Evolutionary conservation across 2,113 vertebrate species (phyloP).

Genomic region (Trochalopteron elliotii): DNA sequence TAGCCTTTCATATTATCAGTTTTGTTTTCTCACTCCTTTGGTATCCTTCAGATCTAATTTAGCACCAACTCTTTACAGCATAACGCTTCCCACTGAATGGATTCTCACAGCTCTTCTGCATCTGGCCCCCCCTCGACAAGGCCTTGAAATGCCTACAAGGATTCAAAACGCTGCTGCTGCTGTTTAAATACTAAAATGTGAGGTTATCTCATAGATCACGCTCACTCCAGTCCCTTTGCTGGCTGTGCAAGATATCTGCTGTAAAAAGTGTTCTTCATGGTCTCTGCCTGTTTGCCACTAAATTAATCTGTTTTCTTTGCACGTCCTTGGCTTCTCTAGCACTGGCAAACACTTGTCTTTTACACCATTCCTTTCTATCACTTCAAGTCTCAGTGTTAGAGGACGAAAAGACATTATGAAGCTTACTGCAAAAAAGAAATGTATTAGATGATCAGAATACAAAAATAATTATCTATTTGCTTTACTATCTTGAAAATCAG

Average conservation of each 20-base stretch:
- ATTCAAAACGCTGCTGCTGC: constrained; percentile 3
- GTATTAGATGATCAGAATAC: background rate
- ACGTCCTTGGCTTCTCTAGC: constrained; percentile 38
- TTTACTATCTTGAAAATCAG: background rate
- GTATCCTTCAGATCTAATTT: background rate
- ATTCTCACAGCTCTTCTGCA: background rate
- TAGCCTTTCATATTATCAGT: background rate
- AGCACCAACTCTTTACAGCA: background rate
- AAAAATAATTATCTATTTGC: background rate
- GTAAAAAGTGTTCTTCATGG: background rate
- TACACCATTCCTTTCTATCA: background rate
- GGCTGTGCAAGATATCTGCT: background rate
- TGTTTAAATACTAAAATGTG: constrained; percentile 16
- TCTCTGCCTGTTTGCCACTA: constrained; percentile 19
- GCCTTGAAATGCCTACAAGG: background rate
- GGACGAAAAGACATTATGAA: background rate
- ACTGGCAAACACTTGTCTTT: constrained; percentile 6
- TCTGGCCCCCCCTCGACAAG: background rate
- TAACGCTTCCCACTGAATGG: fast-evolving
- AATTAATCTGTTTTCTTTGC: constrained; percentile 54
- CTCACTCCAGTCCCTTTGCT: background rate
- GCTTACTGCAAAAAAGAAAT: background rate
- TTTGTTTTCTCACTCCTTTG: background rate
- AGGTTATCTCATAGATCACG: constrained; percentile 22
- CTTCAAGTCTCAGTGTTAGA: background rate